Evolutionary conservation across 2,888 invertebrate species (phyloP).

Genomic region (Scotopteryx bipunctaria): DNA sequence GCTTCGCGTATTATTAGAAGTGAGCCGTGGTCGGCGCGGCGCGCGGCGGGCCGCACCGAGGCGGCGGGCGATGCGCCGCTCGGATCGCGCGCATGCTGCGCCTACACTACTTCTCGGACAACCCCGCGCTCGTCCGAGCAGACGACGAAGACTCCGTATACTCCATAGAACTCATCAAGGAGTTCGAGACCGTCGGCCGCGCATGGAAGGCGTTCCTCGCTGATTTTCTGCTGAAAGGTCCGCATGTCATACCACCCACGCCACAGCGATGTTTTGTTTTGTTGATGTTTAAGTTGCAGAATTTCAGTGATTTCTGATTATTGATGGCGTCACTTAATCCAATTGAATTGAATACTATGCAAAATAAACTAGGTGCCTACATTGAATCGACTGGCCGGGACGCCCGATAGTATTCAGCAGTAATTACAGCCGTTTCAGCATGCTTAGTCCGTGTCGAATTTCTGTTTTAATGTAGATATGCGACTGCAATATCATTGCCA

Average conservation of each 20-base stretch:
- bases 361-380: neutral
- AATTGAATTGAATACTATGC: neutral
- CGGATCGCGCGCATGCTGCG: conserved; percentile 88
- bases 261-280: conserved; percentile 49
- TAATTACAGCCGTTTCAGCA: conserved; percentile 23
- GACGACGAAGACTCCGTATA: conserved; percentile 86
- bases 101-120: conserved; percentile 92
- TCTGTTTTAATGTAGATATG: conserved; percentile 15
- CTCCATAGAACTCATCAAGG: conserved; percentile 93
- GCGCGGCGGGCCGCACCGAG: conserved; percentile 78
- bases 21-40: conserved; percentile 80
- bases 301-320: conserved; percentile 2
- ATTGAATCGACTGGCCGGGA: conserved; percentile 1
- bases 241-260: conserved; percentile 62
- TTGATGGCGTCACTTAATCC: neutral
- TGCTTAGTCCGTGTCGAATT: conserved; percentile 23
- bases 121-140: conserved; percentile 87
- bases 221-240: conserved; percentile 85
- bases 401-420: conserved; percentile 26
- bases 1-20: conserved; percentile 74
- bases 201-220: conserved; percentile 90
- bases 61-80: conserved; percentile 74
- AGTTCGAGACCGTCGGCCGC: conserved; percentile 91
- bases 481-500: neutral
- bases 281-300: conserved; percentile 37